These are phyloP conservation scores for Enteromius fasciolatus DNA, from an alignment of 2,797 vertebrate genomes.

Conservation along the genomic window DNA sequence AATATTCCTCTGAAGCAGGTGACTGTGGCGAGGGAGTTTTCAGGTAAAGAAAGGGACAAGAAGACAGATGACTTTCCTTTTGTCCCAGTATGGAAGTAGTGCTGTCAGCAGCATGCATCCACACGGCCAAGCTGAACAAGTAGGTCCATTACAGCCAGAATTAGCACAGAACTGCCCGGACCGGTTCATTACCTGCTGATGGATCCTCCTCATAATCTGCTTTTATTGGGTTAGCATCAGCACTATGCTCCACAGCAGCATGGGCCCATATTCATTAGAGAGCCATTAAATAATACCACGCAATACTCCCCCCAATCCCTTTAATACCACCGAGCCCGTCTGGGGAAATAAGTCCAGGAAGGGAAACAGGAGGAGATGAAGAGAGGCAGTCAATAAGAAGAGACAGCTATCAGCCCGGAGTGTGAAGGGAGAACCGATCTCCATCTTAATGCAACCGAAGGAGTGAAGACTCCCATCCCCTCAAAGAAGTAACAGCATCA, in stretches of 20 bases:
- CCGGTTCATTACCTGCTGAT: constrained; percentile 57
- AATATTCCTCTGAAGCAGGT: constrained; percentile 5
- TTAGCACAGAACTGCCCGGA: constrained; percentile 63
- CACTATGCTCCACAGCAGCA: constrained; percentile 33
- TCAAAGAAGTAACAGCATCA: constrained; percentile 35
- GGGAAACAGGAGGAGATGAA: constrained; percentile 44
- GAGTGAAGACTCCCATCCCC: constrained; percentile 28
- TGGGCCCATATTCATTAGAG: constrained; percentile 56
- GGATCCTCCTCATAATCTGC: constrained; percentile 60
- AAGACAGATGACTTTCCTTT: constrained; percentile 57
- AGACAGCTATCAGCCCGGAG: constrained; percentile 52
- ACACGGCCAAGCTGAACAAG: constrained; percentile 65
- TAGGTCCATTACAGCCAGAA: constrained; percentile 59
- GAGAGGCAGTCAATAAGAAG: constrained; percentile 55
- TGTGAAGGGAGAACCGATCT: constrained; percentile 34
- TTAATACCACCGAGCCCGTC: constrained; percentile 47
- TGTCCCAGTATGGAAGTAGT: constrained; percentile 62
- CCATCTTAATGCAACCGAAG: constrained; percentile 56
- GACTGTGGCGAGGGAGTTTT: background rate
- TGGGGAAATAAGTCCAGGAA: constrained; percentile 60
- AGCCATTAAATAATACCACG: constrained; percentile 52
- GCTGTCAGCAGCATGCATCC: constrained; percentile 57
- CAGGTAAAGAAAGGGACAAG: constrained; percentile 24
- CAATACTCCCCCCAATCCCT: constrained; percentile 36
- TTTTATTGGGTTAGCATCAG: constrained; percentile 61